Base-by-base conservation (phyloP, 1,140 invertebrate genomes). In the Penaeus indicus region DNA sequence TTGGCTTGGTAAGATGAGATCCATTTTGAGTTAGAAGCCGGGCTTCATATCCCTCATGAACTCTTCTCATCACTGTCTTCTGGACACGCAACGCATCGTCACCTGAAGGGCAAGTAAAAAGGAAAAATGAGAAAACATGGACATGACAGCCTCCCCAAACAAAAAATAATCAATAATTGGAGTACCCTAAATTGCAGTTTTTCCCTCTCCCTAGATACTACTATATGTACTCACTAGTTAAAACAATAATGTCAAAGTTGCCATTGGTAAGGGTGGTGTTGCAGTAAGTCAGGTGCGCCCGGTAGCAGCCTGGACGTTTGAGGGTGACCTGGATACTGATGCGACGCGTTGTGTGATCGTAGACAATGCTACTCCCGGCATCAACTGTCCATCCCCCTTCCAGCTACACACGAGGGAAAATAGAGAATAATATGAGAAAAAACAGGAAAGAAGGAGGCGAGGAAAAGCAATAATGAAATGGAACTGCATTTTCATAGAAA, bases 241-340 rank as follows among this genome's bases (percentile, higher is more conserved):
- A 94, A 42, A 97, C 97, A 91, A 98, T 97, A 92, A 98, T 97
- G 93, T 98, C 96, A 92, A 98, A 98, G 92, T 97, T 96, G 22
- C 97, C 97, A 93, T 98, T 98, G 91, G 96, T 96, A 90, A 98
- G 93, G 91, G 96, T 95, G 86, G 95, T 94, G 72, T 95, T 95
- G 75, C 95, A 94, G 92, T 97, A 97, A 90, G 95, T 95, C 32
- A 98, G 95, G 81, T 95, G 95, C n/a, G 97, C 96, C 91, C 96
- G 95, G 93, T 96, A 97, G 92, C 97, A 96, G 42, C 96, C 97
- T 86, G 95, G 95, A 90, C 94, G 94, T 8, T 95, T 93, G 92
- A 96, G 95, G 84, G 94, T 95, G 60, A 96, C 94, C 92, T 95
- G 94, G 88, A 96, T 93, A 42, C 94, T 94, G 79, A 96, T 94